Evolutionary conservation across 2,113 vertebrate species (phyloP).

Genomic region (Lamprologus callipterus): DNA sequence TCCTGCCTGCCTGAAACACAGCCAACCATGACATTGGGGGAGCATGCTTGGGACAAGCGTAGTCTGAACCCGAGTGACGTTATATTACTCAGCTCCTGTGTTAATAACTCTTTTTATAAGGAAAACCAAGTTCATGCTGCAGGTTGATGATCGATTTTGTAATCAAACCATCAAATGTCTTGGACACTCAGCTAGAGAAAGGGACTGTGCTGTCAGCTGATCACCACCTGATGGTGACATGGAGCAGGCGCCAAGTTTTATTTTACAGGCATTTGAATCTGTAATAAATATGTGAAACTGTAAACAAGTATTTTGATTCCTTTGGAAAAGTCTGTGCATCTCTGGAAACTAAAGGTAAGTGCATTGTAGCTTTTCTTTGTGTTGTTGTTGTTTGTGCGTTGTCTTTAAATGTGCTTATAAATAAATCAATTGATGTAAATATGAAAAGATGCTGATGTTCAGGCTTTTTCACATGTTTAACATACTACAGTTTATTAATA

Average conservation of each 20-base stretch:
- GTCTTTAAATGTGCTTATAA: neutral
- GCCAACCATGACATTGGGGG: neutral
- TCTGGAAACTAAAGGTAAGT: neutral
- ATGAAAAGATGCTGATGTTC: neutral
- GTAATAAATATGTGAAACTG: neutral
- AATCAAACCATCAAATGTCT: neutral
- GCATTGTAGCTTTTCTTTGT: neutral
- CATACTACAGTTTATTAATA: neutral
- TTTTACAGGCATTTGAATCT: neutral
- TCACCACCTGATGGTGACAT: neutral
- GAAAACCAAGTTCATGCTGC: neutral
- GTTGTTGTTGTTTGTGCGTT: fast-evolving
- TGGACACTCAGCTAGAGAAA: neutral
- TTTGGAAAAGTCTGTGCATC: neutral
- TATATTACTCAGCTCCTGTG: neutral
- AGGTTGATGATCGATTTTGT: neutral
- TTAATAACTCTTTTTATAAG: neutral
- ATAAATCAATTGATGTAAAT: neutral
- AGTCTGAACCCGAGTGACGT: neutral
- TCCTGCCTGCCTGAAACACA: too few species aligned
- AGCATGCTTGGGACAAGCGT: neutral
- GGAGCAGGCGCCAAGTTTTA: fast-evolving
- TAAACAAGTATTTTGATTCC: fast-evolving
- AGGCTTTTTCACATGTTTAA: fast-evolving
- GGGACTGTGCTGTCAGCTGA: neutral